phyloP scores from a whole-genome alignment of 2,113 vertebrate species.

The Grus americana region DNA sequence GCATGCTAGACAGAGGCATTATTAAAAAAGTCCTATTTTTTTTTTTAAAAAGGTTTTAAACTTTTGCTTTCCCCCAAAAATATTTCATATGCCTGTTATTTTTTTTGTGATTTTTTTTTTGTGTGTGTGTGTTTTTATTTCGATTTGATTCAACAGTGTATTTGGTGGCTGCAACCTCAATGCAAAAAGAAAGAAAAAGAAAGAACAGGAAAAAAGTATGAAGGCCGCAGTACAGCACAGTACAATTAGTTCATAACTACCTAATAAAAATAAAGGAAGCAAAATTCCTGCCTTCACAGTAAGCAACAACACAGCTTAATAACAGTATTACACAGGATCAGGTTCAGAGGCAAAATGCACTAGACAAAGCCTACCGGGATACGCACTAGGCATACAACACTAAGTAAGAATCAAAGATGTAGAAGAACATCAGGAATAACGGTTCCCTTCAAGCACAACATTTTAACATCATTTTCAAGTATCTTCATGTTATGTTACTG shows the following conservation, averaged over 20 bases:
- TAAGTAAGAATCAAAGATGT: slow-evolving; percentile 72
- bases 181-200: slow-evolving; percentile 60
- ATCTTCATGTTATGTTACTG: slow-evolving; percentile 59
- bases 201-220: slow-evolving; percentile 56
- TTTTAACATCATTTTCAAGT: slow-evolving; percentile 74
- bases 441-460: slow-evolving; percentile 69
- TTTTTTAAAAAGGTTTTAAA: slow-evolving; percentile 78
- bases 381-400: slow-evolving; percentile 74
- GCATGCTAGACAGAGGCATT: slow-evolving; percentile 89
- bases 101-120: background rate
- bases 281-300: slow-evolving; percentile 74
- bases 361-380: slow-evolving; percentile 71
- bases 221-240: slow-evolving; percentile 70
- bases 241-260: slow-evolving; percentile 69
- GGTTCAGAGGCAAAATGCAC: slow-evolving; percentile 73
- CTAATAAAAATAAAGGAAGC: slow-evolving; percentile 72
- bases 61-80: slow-evolving; percentile 73
- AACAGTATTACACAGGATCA: slow-evolving; percentile 78
- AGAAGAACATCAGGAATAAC: slow-evolving; percentile 68
- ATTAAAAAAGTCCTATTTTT: slow-evolving; percentile 76
- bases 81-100: slow-evolving; percentile 59
- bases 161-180: slow-evolving; percentile 73
- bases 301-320: slow-evolving; percentile 80
- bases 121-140: slow-evolving; percentile 49
- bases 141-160: slow-evolving; percentile 62